These are phyloP conservation scores for Coreius guichenoti DNA, from an alignment of 2,797 vertebrate genomes.

Conservation along the genomic window DNA sequence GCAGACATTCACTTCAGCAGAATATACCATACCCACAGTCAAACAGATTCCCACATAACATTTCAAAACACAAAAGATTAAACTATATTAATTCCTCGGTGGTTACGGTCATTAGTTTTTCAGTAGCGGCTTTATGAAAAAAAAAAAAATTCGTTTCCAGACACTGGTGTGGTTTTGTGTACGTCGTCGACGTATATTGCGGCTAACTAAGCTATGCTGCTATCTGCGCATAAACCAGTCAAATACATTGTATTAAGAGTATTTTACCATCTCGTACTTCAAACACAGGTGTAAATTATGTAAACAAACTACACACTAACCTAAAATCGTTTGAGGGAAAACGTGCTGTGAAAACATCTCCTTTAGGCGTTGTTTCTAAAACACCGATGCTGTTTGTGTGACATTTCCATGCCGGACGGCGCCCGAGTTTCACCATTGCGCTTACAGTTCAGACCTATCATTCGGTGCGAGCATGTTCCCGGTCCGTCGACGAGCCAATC, in stretches of 20 bases:
- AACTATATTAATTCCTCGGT: no score
- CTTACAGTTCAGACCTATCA: neutral
- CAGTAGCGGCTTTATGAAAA: neutral
- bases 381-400: constrained; percentile 33
- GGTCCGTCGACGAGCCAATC: constrained; percentile 49
- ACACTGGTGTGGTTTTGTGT: constrained; percentile 13
- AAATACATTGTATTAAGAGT: neutral
- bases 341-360: neutral
- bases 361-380: constrained; percentile 20
- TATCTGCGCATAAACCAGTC: constrained; percentile 12
- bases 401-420: constrained; percentile 50
- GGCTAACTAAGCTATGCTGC: constrained; percentile 43
- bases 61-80: neutral
- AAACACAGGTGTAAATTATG: neutral
- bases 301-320: constrained; percentile 4
- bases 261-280: neutral
- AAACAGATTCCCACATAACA: neutral
- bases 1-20: neutral
- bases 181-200: constrained; percentile 28
- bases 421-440: constrained; percentile 56
- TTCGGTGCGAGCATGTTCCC: neutral
- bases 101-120: neutral
- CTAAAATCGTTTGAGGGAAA: neutral
- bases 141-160: neutral
- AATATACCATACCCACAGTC: neutral